A percentile compares a stretch with the other conserved stretches of the same genome.
These are phyloP conservation scores for Nebria ingens DNA, from an alignment of 1,140 invertebrate species.

Conservation along the genomic window DNA sequence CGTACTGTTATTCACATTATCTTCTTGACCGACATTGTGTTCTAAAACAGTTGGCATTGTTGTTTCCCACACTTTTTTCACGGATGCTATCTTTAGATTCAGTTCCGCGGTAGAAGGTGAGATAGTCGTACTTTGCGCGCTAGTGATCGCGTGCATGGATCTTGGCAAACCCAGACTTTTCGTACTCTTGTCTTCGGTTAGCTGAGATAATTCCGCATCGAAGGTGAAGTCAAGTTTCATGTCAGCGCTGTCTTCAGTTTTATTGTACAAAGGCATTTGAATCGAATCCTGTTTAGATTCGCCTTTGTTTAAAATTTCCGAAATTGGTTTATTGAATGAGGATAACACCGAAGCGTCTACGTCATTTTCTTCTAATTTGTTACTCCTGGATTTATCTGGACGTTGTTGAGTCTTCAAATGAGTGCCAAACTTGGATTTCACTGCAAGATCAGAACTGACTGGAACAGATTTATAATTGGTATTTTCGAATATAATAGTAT, in stretches of 20 bases:
- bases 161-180: slow-evolving; percentile 46
- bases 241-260: slow-evolving; percentile 68
- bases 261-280: slow-evolving; percentile 50
- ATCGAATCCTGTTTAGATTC: slow-evolving; percentile 41
- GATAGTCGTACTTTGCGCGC: slow-evolving; percentile 43
- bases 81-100: slow-evolving; percentile 87
- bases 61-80: slow-evolving; percentile 83
- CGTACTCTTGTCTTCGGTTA: slow-evolving; percentile 62
- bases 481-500: slow-evolving; percentile 87
- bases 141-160: slow-evolving; percentile 43
- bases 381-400: slow-evolving; percentile 27
- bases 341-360: slow-evolving; percentile 34
- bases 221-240: slow-evolving; percentile 88
- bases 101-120: slow-evolving; percentile 71
- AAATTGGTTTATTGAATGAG: slow-evolving; percentile 50
- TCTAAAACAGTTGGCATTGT: slow-evolving; percentile 58
- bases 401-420: slow-evolving; percentile 33
- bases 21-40: slow-evolving; percentile 39
- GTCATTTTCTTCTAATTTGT: slow-evolving; percentile 24
- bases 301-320: slow-evolving; percentile 41
- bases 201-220: slow-evolving; percentile 64
- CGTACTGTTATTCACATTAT: slow-evolving; percentile 37
- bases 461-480: slow-evolving; percentile 72
- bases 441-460: slow-evolving; percentile 32
- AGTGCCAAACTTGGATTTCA: slow-evolving; percentile 39